These are phyloP conservation scores for Eurosta solidaginis DNA, from an alignment of 1,140 invertebrate species.

Conservation along the genomic window DNA sequence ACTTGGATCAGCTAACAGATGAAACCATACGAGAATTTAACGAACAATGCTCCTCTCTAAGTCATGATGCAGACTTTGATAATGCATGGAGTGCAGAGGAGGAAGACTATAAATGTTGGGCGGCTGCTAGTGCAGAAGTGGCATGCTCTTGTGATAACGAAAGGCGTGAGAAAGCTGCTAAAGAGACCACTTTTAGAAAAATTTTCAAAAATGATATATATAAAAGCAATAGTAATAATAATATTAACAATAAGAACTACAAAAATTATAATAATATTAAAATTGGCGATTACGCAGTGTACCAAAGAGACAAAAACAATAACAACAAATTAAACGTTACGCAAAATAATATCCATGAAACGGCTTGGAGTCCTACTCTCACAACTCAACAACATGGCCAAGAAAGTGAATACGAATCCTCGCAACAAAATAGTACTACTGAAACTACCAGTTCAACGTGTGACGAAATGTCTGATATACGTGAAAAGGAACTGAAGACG, in stretches of 20 bases:
- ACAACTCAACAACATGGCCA: slow-evolving; percentile 39
- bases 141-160: neutral
- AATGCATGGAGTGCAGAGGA: slow-evolving; percentile 57
- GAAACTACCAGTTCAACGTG: neutral
- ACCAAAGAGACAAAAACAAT: slow-evolving; percentile 31
- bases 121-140: neutral
- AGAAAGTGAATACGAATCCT: neutral
- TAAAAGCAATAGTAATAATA: slow-evolving; percentile 21
- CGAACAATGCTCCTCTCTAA: slow-evolving; percentile 48
- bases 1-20: slow-evolving; percentile 57
- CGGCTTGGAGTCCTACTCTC: neutral
- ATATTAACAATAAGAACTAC: slow-evolving; percentile 35
- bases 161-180: neutral
- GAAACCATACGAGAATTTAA: slow-evolving; percentile 53
- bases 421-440: neutral
- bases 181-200: neutral
- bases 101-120: slow-evolving; percentile 42
- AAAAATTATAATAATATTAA: neutral
- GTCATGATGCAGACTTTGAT: slow-evolving; percentile 41
- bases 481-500: neutral
- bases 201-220: neutral
- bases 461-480: neutral
- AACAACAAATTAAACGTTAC: slow-evolving; percentile 27
- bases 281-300: slow-evolving; percentile 37
- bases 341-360: slow-evolving; percentile 37